These are phyloP conservation scores for Aphrophora alni DNA, from an alignment of 2,888 invertebrate genomes.

Conservation along the genomic window DNA sequence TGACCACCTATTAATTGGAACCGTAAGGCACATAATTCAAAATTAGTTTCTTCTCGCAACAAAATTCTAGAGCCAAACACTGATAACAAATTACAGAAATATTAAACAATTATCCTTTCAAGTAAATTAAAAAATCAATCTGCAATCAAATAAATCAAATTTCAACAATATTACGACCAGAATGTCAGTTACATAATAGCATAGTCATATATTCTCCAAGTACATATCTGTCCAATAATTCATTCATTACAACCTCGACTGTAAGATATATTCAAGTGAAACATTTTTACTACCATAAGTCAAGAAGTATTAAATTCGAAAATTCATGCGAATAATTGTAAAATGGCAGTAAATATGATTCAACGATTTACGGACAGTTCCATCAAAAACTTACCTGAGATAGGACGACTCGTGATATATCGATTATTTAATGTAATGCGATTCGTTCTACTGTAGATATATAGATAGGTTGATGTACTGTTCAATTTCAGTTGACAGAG, in stretches of 20 bases:
- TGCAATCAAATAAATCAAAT: too few relatives aligned
- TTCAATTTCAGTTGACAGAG: background rate
- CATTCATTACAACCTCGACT: background rate
- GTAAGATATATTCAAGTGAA: background rate
- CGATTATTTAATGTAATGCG: background rate
- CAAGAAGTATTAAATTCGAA: background rate
- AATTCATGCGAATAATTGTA: background rate
- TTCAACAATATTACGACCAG: too few relatives aligned
- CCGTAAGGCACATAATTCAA: too few relatives aligned
- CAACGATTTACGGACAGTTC: background rate
- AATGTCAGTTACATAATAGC: too few relatives aligned
- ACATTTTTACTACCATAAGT: background rate
- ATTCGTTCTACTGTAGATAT: background rate
- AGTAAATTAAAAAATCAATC: too few relatives aligned
- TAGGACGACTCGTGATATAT: background rate
- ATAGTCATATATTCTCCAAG: too few relatives aligned
- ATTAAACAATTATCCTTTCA: too few relatives aligned
- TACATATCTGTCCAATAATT: too few relatives aligned
- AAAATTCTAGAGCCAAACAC: too few relatives aligned
- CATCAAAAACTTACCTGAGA: background rate
- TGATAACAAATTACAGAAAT: too few relatives aligned
- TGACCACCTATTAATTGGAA: too few relatives aligned
- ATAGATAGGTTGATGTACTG: slow-evolving; percentile 3
- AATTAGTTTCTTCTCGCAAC: too few relatives aligned
- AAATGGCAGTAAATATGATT: background rate